Base-by-base conservation (phyloP, 1,140 invertebrate species). In the Hycleus cichorii region DNA sequence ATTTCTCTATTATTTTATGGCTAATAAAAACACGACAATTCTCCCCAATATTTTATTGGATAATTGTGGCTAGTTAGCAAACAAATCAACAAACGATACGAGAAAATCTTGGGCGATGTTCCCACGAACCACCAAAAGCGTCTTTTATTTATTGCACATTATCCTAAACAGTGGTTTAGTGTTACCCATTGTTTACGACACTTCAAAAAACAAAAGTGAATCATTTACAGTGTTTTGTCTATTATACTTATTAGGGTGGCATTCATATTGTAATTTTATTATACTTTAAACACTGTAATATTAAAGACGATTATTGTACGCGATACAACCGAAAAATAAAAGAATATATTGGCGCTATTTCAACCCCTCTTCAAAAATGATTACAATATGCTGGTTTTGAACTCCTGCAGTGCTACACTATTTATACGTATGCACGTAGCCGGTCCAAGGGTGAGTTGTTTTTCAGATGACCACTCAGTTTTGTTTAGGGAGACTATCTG, bases 211-310 rank as follows among this genome's bases (percentile, higher is more conserved):
- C 64, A 66, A 66, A 32, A 66, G 62, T 60, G 62, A 66, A 66
- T 66, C 62, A 66, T 64, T 65, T 66, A 66, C 62, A 66, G 63
- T 66, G 64, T 66, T 64, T 66, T 62, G 51, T 66, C 59, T 64
- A 60, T 60, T 66, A 64, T 59, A 54, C 52, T 62, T 56, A 58
- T 58, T 62, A 62, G 50, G 63, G 63, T 56, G 51, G 18, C 52
- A 40, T 7, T 32, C 32, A 7, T 39, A 32, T 18, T 49, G 46
- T 26, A 39, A 27, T 49, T 47, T 52, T 52, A 39, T 27, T 47
- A 44, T 51, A 11, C 57, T 46, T 47, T 52, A 52, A 46, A 18
- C 9, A 4, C 43, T 27, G 38, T 11, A 42, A 26, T 38, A 39
- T 51, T 58, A 58, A 46, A 32, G 57, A 18, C 44, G n/a, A 52